Percentiles rank a stretch among this genome's conserved stretches.
These are phyloP conservation scores for Denticeps clupeoides DNA, from an alignment of 2,797 vertebrate species.

Conservation along the genomic window DNA sequence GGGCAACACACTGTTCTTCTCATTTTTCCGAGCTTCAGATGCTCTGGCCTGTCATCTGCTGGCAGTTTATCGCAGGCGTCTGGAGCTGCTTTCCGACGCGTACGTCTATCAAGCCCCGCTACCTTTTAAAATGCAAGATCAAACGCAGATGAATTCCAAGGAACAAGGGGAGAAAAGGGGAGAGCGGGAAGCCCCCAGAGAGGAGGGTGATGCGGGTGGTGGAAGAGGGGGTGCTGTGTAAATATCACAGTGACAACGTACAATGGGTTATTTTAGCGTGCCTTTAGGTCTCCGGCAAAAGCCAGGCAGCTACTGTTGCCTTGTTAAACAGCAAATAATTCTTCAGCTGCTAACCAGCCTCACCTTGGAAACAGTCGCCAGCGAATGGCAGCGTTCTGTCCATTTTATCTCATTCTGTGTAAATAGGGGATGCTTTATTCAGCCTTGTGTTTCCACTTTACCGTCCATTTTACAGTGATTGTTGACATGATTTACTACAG, in stretches of 20 bases:
- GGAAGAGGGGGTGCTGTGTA: slow-evolving; percentile 75
- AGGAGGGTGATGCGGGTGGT: slow-evolving; percentile 42
- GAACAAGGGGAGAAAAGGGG: slow-evolving; percentile 48
- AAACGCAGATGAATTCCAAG: slow-evolving; percentile 83
- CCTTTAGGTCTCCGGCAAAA: slow-evolving; percentile 68
- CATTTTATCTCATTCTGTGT: slow-evolving; percentile 25
- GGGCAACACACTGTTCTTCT: slow-evolving; percentile 70
- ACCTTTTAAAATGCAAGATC: slow-evolving; percentile 85
- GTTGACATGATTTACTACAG: too few relatives aligned
- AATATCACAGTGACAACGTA: slow-evolving; percentile 76
- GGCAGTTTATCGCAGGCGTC: slow-evolving; percentile 76
- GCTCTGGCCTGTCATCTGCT: slow-evolving; percentile 76
- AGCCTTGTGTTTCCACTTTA: too few relatives aligned
- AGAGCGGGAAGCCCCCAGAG: slow-evolving; percentile 11
- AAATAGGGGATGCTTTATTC: too few relatives aligned
- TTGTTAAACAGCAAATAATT: slow-evolving; percentile 69
- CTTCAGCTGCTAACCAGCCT: slow-evolving; percentile 41
- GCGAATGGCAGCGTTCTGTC: slow-evolving; percentile 39
- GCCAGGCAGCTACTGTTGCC: slow-evolving; percentile 64
- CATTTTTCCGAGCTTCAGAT: slow-evolving; percentile 71
- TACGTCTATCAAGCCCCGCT: slow-evolving; percentile 76
- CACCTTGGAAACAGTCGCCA: slow-evolving; percentile 47
- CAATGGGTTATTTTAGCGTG: slow-evolving; percentile 73
- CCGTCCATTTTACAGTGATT: too few relatives aligned
- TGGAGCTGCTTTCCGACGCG: slow-evolving; percentile 77